Evolutionary conservation across 2,113 vertebrate genomes (phyloP).

Genomic region (Oryzias celebensis): DNA sequence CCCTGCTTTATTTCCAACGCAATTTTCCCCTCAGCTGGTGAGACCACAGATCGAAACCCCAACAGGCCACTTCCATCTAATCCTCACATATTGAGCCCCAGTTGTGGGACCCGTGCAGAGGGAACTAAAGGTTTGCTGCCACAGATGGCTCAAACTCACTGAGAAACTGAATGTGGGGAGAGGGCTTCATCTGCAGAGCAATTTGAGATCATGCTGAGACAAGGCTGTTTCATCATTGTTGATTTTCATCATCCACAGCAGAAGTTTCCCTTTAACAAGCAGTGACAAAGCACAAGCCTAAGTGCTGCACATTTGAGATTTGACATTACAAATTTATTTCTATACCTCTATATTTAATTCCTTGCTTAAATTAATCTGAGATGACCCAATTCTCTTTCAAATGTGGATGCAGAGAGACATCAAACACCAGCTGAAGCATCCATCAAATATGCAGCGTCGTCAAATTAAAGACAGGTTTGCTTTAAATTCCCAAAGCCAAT

Average conservation of each 20-base stretch:
- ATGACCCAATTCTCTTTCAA: conserved; percentile 52
- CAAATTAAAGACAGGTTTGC: conserved; percentile 17
- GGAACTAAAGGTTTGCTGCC: conserved; percentile 34
- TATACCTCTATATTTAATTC: conserved; percentile 41
- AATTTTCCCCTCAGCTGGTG: conserved; percentile 47
- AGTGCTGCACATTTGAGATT: conserved; percentile 15
- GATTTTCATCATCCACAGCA: conserved; percentile 20
- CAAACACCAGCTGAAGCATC: conserved; percentile 31
- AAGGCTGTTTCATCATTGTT: conserved; percentile 35
- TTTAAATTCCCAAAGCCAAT: conserved; percentile 25
- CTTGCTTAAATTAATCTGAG: conserved; percentile 27
- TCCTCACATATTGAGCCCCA: conserved; percentile 31
- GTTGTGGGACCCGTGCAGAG: conserved; percentile 24
- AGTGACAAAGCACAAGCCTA: conserved; percentile 21
- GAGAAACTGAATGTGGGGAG: conserved; percentile 9
- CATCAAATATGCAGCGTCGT: conserved; percentile 37
- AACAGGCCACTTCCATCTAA: conserved; percentile 35
- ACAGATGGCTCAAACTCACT: conserved; percentile 34
- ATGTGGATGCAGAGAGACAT: conserved; percentile 21
- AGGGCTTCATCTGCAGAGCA: conserved; percentile 23
- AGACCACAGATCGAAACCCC: conserved; percentile 39
- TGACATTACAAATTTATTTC: conserved; percentile 28
- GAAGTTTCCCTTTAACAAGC: conserved; percentile 13
- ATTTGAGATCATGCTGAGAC: conserved; percentile 31
- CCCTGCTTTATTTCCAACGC: conserved; percentile 33